These are phyloP conservation scores for Drosophila kepulauana DNA, from an alignment of 1,140 invertebrate species.

Conservation along the genomic window DNA sequence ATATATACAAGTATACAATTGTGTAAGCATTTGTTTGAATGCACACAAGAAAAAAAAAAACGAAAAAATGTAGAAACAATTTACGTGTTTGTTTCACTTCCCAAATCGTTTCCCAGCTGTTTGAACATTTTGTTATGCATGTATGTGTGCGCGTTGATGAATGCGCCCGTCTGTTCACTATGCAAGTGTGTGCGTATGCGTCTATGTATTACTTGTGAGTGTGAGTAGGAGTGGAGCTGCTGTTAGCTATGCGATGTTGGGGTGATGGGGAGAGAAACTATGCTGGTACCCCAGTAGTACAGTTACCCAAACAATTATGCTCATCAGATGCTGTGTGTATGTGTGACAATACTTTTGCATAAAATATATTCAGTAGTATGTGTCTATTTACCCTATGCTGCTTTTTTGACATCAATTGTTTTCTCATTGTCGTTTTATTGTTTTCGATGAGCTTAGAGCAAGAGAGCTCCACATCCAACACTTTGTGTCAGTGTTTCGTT, in stretches of 20 bases:
- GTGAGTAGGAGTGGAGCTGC: conserved; percentile 37
- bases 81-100: conserved; percentile 78
- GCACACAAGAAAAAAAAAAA: conserved; percentile 15
- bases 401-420: conserved; percentile 59
- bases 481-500: conserved; percentile 55
- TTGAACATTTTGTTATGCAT: conserved; percentile 41
- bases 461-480: conserved; percentile 26
- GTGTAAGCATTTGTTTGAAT: conserved; percentile 33
- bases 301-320: conserved; percentile 41
- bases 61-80: conserved; percentile 57
- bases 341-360: conserved; percentile 9
- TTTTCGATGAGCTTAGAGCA: conserved; percentile 7
- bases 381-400: conserved; percentile 26
- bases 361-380: background rate
- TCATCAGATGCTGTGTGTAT: background rate
- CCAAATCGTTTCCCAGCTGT: conserved; percentile 77
- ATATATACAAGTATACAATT: conserved; percentile 17
- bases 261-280: conserved; percentile 48
- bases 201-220: conserved; percentile 28
- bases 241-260: conserved; percentile 18
- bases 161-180: conserved; percentile 1
- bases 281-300: conserved; percentile 48
- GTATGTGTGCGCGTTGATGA: conserved; percentile 28
- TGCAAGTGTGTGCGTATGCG: background rate
- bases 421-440: conserved; percentile 11